Percentiles rank a stretch among this genome's conserved stretches.
These are phyloP conservation scores for Pseudachorutes palmiensis DNA, from an alignment of 1,140 invertebrate species.

Conservation along the genomic window DNA sequence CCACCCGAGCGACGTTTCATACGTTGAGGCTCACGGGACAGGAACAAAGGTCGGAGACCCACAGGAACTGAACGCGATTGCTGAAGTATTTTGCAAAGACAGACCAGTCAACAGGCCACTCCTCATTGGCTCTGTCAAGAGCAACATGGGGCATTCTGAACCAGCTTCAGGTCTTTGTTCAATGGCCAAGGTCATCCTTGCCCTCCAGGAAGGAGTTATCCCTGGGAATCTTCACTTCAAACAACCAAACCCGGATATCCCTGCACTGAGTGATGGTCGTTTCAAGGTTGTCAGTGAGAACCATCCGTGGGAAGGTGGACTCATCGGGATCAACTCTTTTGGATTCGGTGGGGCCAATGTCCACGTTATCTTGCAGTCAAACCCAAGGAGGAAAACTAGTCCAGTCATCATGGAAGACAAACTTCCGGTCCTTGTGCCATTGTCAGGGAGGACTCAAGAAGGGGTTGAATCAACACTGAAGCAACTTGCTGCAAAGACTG, in stretches of 20 bases:
- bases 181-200: slow-evolving; percentile 78
- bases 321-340: slow-evolving; percentile 87
- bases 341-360: slow-evolving; percentile 97
- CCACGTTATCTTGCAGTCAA: slow-evolving; percentile 74
- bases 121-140: slow-evolving; percentile 90
- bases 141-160: slow-evolving; percentile 96
- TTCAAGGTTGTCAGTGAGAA: slow-evolving; percentile 76
- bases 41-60: slow-evolving; percentile 75
- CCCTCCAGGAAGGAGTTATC: slow-evolving; percentile 78
- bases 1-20: slow-evolving; percentile 42
- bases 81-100: slow-evolving; percentile 80
- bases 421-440: slow-evolving; percentile 62
- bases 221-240: slow-evolving; percentile 85
- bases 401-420: slow-evolving; percentile 40
- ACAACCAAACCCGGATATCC: slow-evolving; percentile 77
- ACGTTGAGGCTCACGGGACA: slow-evolving; percentile 47
- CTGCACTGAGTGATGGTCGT: slow-evolving; percentile 72
- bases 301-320: slow-evolving; percentile 70
- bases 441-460: slow-evolving; percentile 76
- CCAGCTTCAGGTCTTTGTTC: slow-evolving; percentile 59
- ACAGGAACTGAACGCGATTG: slow-evolving; percentile 89
- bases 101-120: slow-evolving; percentile 59
- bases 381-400: slow-evolving; percentile 57
- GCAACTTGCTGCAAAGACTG: slow-evolving; percentile 42
- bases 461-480: slow-evolving; percentile 53